A percentile compares a stretch with the other conserved stretches of the same genome.
Evolutionary conservation across 2,797 vertebrate genomes (phyloP).

Genomic region (Mormyrops boulengeri): DNA sequence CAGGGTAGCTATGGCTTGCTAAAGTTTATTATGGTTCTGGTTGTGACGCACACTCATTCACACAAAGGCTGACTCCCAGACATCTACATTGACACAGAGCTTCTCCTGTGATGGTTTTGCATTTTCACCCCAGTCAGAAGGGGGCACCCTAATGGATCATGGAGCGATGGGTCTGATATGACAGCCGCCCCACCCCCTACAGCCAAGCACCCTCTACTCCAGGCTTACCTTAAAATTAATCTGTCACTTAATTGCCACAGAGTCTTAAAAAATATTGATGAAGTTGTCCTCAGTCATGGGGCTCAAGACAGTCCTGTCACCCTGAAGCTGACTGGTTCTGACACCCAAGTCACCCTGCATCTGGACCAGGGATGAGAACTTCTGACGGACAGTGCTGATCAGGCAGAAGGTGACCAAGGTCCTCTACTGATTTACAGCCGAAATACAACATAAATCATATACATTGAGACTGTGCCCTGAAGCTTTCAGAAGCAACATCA

Average conservation of each 20-base stretch:
- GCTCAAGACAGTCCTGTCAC: neutral
- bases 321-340: neutral
- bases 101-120: neutral
- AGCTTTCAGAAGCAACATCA: neutral
- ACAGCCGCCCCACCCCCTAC: neutral
- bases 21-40: neutral
- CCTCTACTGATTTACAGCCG: neutral
- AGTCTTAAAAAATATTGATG: neutral
- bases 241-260: neutral
- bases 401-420: slow-evolving; percentile 32
- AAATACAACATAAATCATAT: neutral
- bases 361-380: neutral
- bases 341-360: neutral
- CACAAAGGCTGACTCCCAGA: neutral
- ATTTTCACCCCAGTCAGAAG: neutral
- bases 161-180: neutral
- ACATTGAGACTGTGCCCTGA: neutral
- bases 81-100: neutral
- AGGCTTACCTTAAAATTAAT: neutral
- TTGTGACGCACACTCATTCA: neutral
- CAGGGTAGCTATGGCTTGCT: neutral
- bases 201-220: neutral
- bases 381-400: slow-evolving; percentile 35
- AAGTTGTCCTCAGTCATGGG: neutral
- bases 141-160: neutral